phyloP scores from a whole-genome alignment of 1,140 invertebrate genomes.

The Dermatophagoides farinae region DNA sequence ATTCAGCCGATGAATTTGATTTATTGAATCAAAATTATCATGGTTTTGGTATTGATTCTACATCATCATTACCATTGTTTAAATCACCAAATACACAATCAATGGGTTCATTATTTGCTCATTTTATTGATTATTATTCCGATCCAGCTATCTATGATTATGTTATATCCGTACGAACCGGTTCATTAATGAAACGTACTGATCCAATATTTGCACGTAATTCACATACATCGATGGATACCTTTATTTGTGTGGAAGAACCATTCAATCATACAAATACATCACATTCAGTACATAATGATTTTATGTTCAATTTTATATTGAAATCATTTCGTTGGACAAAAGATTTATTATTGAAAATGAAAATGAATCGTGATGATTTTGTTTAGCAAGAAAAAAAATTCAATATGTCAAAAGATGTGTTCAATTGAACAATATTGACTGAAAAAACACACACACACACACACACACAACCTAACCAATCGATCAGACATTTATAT shows the following conservation, averaged over 20 bases:
- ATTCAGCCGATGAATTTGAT: too few relatives aligned
- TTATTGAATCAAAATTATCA: too few relatives aligned
- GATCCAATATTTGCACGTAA: conserved; percentile 44
- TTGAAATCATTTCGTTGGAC: conserved; percentile 41
- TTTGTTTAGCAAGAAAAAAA: background rate
- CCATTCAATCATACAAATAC: conserved; percentile 87
- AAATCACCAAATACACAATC: conserved; percentile 43
- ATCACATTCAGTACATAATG: conserved; percentile 74
- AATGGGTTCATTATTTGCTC: conserved; percentile 63
- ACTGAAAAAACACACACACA: too few relatives aligned
- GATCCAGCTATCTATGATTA: conserved; percentile 51
- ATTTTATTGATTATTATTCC: conserved; percentile 73
- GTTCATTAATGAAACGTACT: background rate
- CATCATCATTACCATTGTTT: conserved; percentile 16
- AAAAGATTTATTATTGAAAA: background rate
- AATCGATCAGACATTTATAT: too few relatives aligned
- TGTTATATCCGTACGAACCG: conserved; percentile 55
- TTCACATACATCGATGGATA: conserved; percentile 36
- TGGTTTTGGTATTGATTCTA: background rate
- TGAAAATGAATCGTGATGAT: background rate
- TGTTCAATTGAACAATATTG: too few relatives aligned
- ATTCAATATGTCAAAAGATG: too few relatives aligned
- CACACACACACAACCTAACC: background rate
- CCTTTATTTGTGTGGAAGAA: conserved; percentile 74
- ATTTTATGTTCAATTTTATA: conserved; percentile 54